These are phyloP conservation scores for Trissolcus basalis DNA, from an alignment of 1,140 invertebrate genomes.

Conservation along the genomic window DNA sequence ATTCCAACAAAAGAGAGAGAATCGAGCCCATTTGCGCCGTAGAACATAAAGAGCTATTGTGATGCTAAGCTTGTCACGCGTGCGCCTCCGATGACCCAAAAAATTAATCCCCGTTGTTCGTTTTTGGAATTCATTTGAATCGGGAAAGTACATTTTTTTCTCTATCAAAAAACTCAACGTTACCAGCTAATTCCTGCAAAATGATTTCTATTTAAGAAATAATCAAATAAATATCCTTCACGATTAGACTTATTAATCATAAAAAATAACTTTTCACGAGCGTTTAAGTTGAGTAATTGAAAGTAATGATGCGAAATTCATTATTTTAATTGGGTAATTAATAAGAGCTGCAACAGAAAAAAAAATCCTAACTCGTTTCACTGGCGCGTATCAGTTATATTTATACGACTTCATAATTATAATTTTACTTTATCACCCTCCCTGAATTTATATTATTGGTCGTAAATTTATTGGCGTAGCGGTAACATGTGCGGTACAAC, in stretches of 20 bases:
- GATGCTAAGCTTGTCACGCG: slow-evolving; percentile 45
- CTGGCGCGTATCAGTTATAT: slow-evolving; percentile 25
- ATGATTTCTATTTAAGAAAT: too few species aligned
- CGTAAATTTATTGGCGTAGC: slow-evolving; percentile 27
- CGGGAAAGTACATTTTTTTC: background rate
- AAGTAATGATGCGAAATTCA: background rate
- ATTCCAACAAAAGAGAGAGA: slow-evolving; percentile 33
- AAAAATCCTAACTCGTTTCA: slow-evolving; percentile 20
- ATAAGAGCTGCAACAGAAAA: slow-evolving; percentile 5
- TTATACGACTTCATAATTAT: slow-evolving; percentile 43
- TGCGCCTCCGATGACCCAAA: slow-evolving; percentile 38
- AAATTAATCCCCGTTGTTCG: slow-evolving; percentile 33
- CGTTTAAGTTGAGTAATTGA: background rate
- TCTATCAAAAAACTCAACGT: too few species aligned
- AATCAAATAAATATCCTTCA: too few species aligned
- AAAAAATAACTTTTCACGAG: too few species aligned
- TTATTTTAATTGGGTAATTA: slow-evolving; percentile 14
- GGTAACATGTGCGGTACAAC: slow-evolving; percentile 36
- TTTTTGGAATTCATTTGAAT: background rate
- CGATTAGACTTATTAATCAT: too few species aligned
- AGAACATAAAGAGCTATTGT: slow-evolving; percentile 31
- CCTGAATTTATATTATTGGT: slow-evolving; percentile 50
- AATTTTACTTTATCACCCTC: slow-evolving; percentile 43
- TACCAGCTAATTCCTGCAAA: too few species aligned
- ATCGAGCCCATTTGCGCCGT: slow-evolving; percentile 20